Conservation (phyloP, 1,140 invertebrate genomes). For the Aricia agestis region DNA sequence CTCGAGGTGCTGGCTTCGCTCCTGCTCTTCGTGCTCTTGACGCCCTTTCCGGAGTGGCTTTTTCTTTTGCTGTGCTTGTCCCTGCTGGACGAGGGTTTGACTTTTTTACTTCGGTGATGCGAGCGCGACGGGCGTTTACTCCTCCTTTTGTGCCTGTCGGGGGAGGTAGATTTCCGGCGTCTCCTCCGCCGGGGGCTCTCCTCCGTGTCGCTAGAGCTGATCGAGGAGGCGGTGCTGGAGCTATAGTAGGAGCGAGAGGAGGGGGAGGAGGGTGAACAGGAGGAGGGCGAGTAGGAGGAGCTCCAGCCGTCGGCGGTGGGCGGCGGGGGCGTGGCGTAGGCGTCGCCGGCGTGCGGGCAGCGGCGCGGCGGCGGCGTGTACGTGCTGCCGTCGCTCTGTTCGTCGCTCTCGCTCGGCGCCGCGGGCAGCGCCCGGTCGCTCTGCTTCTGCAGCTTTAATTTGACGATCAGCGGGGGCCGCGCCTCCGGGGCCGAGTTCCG, state of each 20-base stretch:
- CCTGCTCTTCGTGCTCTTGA: slow-evolving; percentile 48
- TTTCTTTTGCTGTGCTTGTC: slow-evolving; percentile 45
- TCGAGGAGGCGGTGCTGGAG: slow-evolving; percentile 18
- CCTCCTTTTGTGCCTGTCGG: slow-evolving; percentile 36
- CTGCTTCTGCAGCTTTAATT: slow-evolving; percentile 47
- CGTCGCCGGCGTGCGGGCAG: slow-evolving; percentile 25
- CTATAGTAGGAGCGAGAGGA: slow-evolving; percentile 15
- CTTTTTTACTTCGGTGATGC: slow-evolving; percentile 37
- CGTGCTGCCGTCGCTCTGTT: slow-evolving; percentile 36
- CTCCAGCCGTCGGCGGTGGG: slow-evolving; percentile 8
- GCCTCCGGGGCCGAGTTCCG: slow-evolving; percentile 25
- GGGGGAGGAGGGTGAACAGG: slow-evolving; percentile 2
- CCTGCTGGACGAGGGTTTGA: slow-evolving; percentile 24
- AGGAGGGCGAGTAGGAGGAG: neutral
- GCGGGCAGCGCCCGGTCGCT: slow-evolving; percentile 21
- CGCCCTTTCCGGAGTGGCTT: slow-evolving; percentile 52
- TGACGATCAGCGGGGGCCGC: slow-evolving; percentile 38
- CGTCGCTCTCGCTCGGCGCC: slow-evolving; percentile 40
- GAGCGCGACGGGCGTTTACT: slow-evolving; percentile 24
- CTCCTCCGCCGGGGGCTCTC: slow-evolving; percentile 28
- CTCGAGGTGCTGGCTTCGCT: slow-evolving; percentile 18
- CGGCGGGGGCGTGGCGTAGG: slow-evolving; percentile 22
- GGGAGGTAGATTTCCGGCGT: slow-evolving; percentile 16
- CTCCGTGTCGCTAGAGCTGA: slow-evolving; percentile 20
- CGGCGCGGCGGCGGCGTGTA: slow-evolving; percentile 37